Base-by-base conservation (phyloP, 2,888 invertebrate species). In the Drepana falcataria region DNA sequence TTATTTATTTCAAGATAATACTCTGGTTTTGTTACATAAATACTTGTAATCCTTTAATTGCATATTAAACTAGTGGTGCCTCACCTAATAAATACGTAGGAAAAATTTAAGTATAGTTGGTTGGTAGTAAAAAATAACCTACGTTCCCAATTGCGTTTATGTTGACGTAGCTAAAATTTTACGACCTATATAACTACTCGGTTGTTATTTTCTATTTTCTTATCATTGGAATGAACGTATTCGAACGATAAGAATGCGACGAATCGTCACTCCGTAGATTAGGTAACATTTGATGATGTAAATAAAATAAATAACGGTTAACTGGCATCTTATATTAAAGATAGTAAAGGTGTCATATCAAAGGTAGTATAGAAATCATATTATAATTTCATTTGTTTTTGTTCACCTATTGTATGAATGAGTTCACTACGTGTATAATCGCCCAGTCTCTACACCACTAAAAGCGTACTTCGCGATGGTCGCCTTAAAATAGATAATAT, bases 381-480 rank as follows among this genome's bases (percentile, higher is more conserved):
- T 5, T 37, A 3, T 5, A 37, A 5, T 37, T 37, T 3, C 5
- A 5, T 37, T 3, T 37, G 5, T 5, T 37, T 5, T 53, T 62
- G 58, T 60, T 55, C 55, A 66, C 54, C 60, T 65, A 75, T 75
- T 79, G 71, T 71, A 75, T 75, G 73, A 79, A 79, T 79, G 71
- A 71, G 73, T 60, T 63, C 65, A 71, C 69, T 70, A 65, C 64
- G 64, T 66, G 40, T 40, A 61, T 21, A 21, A 21, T 21, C 47
- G 49, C 57, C 56, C 56, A 37, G 53, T 61, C 21, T 21, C 21
- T 21, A 21, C 21, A 21, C 51, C 51, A 40, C 51, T 9, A 79
- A 81, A 86, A 75, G 63, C 60, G 79, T 73, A 71, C 89, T 69
- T 68, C 82, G 90, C 88, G 84, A 82, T 87, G 89, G 88, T 83